phyloP scores from a whole-genome alignment of 2,113 vertebrate genomes.

The Panthera uncia region DNA sequence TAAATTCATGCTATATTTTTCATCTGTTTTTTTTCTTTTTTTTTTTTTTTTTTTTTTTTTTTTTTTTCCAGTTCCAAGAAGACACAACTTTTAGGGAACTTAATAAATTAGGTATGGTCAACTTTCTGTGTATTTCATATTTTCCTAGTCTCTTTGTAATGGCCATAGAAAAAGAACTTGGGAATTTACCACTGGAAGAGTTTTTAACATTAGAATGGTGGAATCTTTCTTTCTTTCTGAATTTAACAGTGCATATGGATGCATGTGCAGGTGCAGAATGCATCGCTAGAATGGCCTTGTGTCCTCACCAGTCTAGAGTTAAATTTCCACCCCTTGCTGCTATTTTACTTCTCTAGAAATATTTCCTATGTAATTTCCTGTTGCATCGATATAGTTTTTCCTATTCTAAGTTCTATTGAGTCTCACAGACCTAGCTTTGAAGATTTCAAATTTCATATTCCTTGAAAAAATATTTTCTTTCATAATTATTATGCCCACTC shows the following conservation, averaged over 20 bases:
- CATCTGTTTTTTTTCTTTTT: not conserved
- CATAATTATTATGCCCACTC: not conserved
- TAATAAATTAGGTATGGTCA: not conserved
- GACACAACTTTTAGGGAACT: not conserved
- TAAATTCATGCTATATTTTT: not conserved
- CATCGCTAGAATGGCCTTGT: not conserved
- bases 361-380: not conserved
- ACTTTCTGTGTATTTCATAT: not conserved
- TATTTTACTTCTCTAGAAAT: not conserved
- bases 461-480: constrained; percentile 49
- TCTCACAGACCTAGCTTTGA: not conserved
- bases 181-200: not conserved
- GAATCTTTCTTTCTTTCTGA: not conserved
- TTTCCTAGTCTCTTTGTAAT: not conserved
- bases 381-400: not conserved
- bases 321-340: not conserved
- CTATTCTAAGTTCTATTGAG: not conserved
- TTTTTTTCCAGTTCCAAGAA: not conserved
- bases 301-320: not conserved
- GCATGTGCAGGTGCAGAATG: not conserved
- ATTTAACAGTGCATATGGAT: not conserved
- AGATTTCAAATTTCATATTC: constrained; percentile 24
- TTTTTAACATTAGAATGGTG: not conserved
- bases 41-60: not conserved
- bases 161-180: not conserved